Percentiles rank a stretch among this genome's conserved stretches.
Evolutionary conservation across 2,797 vertebrate genomes (phyloP).

Genomic region (Chelon auratus): DNA sequence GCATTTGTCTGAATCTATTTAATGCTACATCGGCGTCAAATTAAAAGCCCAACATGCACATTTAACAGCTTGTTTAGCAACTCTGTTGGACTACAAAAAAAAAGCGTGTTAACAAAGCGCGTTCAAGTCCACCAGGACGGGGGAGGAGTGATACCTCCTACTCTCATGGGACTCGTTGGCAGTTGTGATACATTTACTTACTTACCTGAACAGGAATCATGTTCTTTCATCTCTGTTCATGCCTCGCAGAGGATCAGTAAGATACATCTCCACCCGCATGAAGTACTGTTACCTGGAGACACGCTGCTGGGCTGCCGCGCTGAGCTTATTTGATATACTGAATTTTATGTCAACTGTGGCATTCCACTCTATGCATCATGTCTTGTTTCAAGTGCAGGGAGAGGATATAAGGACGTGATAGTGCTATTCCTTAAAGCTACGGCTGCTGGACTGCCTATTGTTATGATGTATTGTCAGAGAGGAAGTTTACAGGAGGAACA

Average conservation of each 20-base stretch:
- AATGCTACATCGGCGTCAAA: constrained; percentile 3
- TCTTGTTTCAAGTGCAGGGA: constrained; percentile 57
- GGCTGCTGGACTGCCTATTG: constrained; percentile 32
- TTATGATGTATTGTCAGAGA: constrained; percentile 44
- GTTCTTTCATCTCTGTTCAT: constrained; percentile 70
- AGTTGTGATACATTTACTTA: constrained; percentile 78
- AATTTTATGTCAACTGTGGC: constrained; percentile 73
- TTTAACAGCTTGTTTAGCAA: constrained; percentile 23
- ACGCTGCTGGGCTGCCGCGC: constrained; percentile 56
- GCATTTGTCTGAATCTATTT: constrained; percentile 3
- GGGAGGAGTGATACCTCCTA: constrained; percentile 45
- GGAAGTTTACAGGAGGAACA: constrained; percentile 28
- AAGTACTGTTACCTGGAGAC: constrained; percentile 75
- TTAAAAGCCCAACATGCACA: constrained; percentile 31
- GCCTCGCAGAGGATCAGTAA: constrained; percentile 67
- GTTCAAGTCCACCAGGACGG: constrained; percentile 33
- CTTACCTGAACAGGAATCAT: constrained; percentile 71
- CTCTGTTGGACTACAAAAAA: constrained; percentile 1
- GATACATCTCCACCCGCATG: constrained; percentile 70
- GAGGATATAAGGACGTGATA: constrained; percentile 56
- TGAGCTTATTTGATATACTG: constrained; percentile 76
- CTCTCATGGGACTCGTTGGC: constrained; percentile 64
- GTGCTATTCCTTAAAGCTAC: constrained; percentile 57
- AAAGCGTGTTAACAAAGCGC: constrained; percentile 33
- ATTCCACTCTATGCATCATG: constrained; percentile 72